Evolutionary conservation across 2,797 vertebrate genomes (phyloP), one percentile per base, ranked within the genome.

Genomic region (Mallotus villosus): DNA sequence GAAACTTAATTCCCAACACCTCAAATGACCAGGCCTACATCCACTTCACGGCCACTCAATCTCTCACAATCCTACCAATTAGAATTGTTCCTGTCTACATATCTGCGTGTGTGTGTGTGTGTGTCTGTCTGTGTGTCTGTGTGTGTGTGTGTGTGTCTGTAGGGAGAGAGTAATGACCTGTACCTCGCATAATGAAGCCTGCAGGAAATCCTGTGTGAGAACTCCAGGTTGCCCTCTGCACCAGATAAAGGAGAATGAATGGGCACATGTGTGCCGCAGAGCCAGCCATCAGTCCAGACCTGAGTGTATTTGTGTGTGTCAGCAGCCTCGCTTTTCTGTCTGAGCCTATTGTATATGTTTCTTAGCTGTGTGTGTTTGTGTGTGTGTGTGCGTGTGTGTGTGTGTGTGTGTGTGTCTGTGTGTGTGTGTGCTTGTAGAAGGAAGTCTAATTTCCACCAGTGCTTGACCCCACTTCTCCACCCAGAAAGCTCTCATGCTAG

Each of bases 1-100:
- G 84, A 80, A 71, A 74, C 81, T 90, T 89, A 87, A 91, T 91
- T 88, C 86, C 87, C 84, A 86, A 90, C 90, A 89, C 90, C 84
- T 90, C 86, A 86, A 88, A 90, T 88, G 87, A 87, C 82, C 84
- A 76, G 80, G 84, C 79, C 82, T 51, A 61, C 87, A 27, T 67
- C 65, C 65, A 67, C 49, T 25, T 29, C 24, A 22, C 65, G 86
- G 85, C 73, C 89, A 90, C 87, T 90, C 87, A 85, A 88, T 90
- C 87, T 85, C 83, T 90, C 89, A 85, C 83, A 78, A 68, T 77
- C 11, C 2, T 41, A 41, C 37, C 37, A 41, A 41, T 41, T 41
- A 11, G 37, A 41, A 9, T 41, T 41, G 37, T 41, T 41, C 37
- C 59, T 73, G 74, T 75, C 37, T 64, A 67, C 53, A 51, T 68